Conservation (phyloP, 2,113 vertebrate genomes). For the Danionella cerebrum region DNA sequence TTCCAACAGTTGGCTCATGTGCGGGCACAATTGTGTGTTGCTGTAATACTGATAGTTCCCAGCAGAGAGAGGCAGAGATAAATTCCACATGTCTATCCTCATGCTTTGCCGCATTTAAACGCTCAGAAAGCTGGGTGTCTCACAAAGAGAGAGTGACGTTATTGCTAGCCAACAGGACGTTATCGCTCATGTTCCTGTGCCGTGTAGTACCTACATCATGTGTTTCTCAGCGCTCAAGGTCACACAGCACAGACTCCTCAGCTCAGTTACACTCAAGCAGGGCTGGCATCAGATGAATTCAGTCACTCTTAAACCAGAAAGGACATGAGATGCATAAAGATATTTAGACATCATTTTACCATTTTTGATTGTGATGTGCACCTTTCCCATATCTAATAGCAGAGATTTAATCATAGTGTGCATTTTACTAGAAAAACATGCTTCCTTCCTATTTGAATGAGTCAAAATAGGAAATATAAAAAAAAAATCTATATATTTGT, state of each 20-base stretch:
- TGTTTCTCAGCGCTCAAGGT: not conserved
- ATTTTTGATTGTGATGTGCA: too few species aligned
- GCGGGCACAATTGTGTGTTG: too few species aligned
- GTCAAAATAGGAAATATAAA: too few species aligned
- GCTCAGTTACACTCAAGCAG: not conserved
- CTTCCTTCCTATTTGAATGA: too few species aligned
- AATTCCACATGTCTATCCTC: not conserved
- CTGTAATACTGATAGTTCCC: conserved; percentile 41
- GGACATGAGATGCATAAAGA: too few species aligned
- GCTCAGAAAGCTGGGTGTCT: not conserved
- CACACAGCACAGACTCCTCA: not conserved
- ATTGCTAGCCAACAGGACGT: not conserved
- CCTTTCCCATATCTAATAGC: not conserved
- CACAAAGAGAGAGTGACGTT: not conserved
- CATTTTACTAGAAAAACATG: too few species aligned
- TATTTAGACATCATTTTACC: too few species aligned
- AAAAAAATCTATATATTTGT: not conserved
- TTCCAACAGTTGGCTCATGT: too few species aligned
- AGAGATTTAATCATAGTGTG: not conserved
- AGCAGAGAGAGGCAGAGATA: conserved; percentile 54
- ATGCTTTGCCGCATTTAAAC: not conserved
- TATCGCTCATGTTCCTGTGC: not conserved
- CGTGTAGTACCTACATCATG: not conserved
- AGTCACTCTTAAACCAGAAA: too few species aligned
- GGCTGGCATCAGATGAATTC: too few species aligned